Evolutionary conservation across 2,113 vertebrate species (phyloP).

Genomic region (Anguilla japonica): DNA sequence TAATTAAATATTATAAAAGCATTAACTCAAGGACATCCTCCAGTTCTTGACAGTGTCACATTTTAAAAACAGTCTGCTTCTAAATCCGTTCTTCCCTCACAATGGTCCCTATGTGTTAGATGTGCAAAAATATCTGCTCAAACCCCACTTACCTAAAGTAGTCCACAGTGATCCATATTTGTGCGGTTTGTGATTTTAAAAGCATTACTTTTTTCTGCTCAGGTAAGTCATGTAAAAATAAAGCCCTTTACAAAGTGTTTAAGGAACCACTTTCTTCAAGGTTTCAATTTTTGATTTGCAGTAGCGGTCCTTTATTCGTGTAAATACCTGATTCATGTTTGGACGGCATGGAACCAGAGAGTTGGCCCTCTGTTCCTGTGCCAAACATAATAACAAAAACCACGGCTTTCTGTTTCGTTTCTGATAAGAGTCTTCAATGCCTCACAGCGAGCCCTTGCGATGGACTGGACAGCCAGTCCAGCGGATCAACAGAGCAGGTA

Average conservation of each 20-base stretch:
- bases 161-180: neutral
- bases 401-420: slow-evolving; percentile 35
- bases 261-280: neutral
- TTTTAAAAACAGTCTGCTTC: neutral
- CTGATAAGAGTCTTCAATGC: slow-evolving; percentile 90
- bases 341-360: neutral
- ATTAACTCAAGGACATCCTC: too few relatives aligned
- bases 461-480: slow-evolving; percentile 80
- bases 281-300: neutral
- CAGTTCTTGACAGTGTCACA: too few relatives aligned
- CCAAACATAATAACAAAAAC: slow-evolving; percentile 79
- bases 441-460: slow-evolving; percentile 84
- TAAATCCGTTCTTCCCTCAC: neutral
- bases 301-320: neutral
- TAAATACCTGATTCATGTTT: neutral
- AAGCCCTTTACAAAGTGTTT: neutral
- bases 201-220: neutral
- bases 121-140: neutral
- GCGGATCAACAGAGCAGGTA: slow-evolving; percentile 85
- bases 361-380: slow-evolving; percentile 59
- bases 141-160: neutral
- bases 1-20: too few relatives aligned
- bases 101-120: neutral
- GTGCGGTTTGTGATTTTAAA: neutral
- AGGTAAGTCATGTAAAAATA: neutral